Conservation (phyloP, 2,888 invertebrate species). For the Tupiocoris notatus region DNA sequence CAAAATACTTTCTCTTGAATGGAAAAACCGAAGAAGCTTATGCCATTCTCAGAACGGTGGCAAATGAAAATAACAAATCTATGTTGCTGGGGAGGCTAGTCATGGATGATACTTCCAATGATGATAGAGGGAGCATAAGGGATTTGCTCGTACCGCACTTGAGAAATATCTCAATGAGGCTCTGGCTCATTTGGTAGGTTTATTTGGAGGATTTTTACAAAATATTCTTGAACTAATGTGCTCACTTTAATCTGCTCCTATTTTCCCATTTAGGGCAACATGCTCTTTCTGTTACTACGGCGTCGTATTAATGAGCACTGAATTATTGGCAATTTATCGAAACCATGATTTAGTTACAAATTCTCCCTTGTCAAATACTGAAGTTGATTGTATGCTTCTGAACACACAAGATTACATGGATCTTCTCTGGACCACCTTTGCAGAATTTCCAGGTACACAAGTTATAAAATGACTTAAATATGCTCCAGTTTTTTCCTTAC, state of each 20-base stretch:
- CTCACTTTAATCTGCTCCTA: background rate
- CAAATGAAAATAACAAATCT: conserved; percentile 82
- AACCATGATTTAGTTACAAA: conserved; percentile 41
- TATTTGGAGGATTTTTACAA: background rate
- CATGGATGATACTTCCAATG: conserved; percentile 62
- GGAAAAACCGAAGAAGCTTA: conserved; percentile 85
- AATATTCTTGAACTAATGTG: background rate
- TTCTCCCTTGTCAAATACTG: conserved; percentile 58
- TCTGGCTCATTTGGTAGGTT: conserved; percentile 89
- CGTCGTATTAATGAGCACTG: conserved; percentile 90
- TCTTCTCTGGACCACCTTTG: conserved; percentile 87
- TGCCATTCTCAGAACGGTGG: conserved; percentile 77
- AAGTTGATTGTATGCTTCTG: conserved; percentile 68
- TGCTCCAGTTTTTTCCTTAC: too few species aligned
- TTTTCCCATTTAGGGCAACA: conserved; percentile 66
- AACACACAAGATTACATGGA: conserved; percentile 88
- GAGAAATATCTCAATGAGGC: conserved; percentile 75
- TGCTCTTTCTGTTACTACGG: conserved; percentile 96
- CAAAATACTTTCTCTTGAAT: conserved; percentile 80
- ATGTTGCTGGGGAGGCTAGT: conserved; percentile 83
- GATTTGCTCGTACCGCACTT: conserved; percentile 77
- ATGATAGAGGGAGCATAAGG: conserved; percentile 66
- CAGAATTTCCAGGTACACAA: conserved; percentile 82
- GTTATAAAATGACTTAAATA: background rate
- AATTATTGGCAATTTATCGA: conserved; percentile 70